Base-by-base conservation (phyloP, 2,888 invertebrate genomes). In the Oxytorus armatus region DNA sequence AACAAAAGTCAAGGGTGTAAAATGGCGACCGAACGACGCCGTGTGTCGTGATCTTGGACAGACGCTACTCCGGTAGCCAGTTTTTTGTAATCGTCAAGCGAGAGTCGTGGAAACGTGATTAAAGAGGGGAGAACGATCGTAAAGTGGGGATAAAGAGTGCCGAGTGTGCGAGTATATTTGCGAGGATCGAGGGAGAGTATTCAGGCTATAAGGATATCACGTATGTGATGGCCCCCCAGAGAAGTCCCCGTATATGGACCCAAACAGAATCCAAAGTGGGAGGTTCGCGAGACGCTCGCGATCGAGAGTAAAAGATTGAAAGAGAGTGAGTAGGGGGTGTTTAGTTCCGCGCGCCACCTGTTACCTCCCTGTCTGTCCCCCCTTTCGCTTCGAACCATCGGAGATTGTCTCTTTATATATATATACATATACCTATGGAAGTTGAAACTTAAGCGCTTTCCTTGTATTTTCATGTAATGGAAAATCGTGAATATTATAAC, bases 261-360 rank as follows among this genome's bases (percentile, higher is more conserved):
- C 49, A 72, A 72, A 72, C 66, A 25, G 18, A 47, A 79, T 76
- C 66, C 59, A 72, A n/a, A 79, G 79, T 79, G 79, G 79, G 79
- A 79, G 79, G 66, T 75, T 79, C 75, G 79, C 29, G 53, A 72
- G n/a, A 29, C 5, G 3, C 5, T 29, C 63, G 23, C 49, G 59
- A 74, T 74, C 69, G 49, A 39, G 59, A 61, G 66, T 70, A 55
- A 70, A 63, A 86, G 83, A 69, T n/a, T n/a, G 84, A 16, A 70
- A 44, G 36, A 55, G 74, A 75, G 59, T 55, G 72, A 86, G 82
- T 87, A 86, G 72, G 87, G 86, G 84, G 84, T 89, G 88, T 88
- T 90, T 88, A 88, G 88, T 88, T 89, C 88, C 90, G 89, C 88
- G 88, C 88, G 86, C 89, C 90, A 90, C 89, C 90, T 90, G 89